phyloP scores from a whole-genome alignment of 2,888 invertebrate genomes.

The Napeogenes inachia region DNA sequence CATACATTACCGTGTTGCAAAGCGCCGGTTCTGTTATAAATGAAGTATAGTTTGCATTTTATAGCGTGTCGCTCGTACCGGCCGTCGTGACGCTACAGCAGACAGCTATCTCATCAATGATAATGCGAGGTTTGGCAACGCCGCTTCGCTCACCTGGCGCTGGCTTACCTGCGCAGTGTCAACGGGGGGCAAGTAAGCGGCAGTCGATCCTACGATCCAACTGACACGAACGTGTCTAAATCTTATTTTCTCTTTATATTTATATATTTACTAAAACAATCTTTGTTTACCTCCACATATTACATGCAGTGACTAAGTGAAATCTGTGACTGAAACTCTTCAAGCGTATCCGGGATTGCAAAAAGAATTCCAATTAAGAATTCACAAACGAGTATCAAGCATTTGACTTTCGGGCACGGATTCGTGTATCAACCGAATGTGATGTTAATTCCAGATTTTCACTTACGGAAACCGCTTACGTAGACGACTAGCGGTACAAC shows the following conservation, averaged over 20 bases:
- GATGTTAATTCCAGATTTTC: slow-evolving; percentile 73
- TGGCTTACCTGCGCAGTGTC: slow-evolving; percentile 73
- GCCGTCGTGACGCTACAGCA: slow-evolving; percentile 52
- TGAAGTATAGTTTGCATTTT: slow-evolving; percentile 44
- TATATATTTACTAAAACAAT: slow-evolving; percentile 45
- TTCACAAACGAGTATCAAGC: slow-evolving; percentile 44
- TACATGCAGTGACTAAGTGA: slow-evolving; percentile 37
- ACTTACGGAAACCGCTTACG: slow-evolving; percentile 74
- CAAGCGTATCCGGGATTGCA: slow-evolving; percentile 36
- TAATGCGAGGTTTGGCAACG: slow-evolving; percentile 75
- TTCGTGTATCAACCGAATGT: slow-evolving; percentile 54
- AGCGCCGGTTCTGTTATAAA: slow-evolving; percentile 4
- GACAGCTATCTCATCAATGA: slow-evolving; percentile 73
- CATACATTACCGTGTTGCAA: slow-evolving; percentile 25
- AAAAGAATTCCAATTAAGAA: slow-evolving; percentile 42
- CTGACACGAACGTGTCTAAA: slow-evolving; percentile 57
- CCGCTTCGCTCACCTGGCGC: slow-evolving; percentile 73
- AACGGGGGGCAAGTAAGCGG: slow-evolving; percentile 62
- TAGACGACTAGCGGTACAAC: slow-evolving; percentile 74
- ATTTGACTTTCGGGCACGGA: slow-evolving; percentile 42
- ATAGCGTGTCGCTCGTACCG: slow-evolving; percentile 57
- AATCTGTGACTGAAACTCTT: slow-evolving; percentile 30
- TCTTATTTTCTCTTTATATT: slow-evolving; percentile 41
- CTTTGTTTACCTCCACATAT: slow-evolving; percentile 11
- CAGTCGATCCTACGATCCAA: slow-evolving; percentile 66